These are phyloP conservation scores for Numenius arquata DNA, from an alignment of 2,113 vertebrate genomes.

Conservation along the genomic window DNA sequence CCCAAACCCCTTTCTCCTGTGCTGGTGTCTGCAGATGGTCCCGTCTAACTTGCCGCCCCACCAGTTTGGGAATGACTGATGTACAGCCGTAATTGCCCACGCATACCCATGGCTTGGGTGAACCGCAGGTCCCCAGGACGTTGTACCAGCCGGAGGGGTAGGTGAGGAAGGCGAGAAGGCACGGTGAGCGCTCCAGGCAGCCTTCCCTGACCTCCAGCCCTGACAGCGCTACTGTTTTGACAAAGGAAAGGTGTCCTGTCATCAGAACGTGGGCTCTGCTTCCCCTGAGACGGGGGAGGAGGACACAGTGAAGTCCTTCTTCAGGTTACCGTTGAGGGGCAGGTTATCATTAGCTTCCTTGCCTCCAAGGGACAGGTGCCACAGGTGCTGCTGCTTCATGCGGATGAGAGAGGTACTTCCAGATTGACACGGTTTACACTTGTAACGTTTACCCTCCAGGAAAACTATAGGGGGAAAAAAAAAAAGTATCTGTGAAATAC, in stretches of 20 bases:
- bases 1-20: neutral
- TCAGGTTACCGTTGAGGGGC: neutral
- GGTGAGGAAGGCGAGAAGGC: neutral
- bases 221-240: neutral
- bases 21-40: neutral
- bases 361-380: neutral
- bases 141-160: neutral
- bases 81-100: neutral
- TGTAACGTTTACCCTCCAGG: neutral
- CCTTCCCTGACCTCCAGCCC: neutral
- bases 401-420: neutral
- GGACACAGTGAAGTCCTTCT: neutral
- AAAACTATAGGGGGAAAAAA: neutral
- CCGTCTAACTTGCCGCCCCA: neutral
- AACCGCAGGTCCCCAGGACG: neutral
- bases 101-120: neutral
- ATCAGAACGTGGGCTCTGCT: neutral
- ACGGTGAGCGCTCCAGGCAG: neutral
- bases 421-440: neutral
- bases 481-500: neutral
- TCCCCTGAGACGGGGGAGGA: neutral
- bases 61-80: neutral
- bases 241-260: neutral
- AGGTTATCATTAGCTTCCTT: neutral
- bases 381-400: neutral